These are phyloP conservation scores for Lytechinus variegatus DNA, from an alignment of 35 echinoderm and acorn worm species.

Conservation along the genomic window DNA sequence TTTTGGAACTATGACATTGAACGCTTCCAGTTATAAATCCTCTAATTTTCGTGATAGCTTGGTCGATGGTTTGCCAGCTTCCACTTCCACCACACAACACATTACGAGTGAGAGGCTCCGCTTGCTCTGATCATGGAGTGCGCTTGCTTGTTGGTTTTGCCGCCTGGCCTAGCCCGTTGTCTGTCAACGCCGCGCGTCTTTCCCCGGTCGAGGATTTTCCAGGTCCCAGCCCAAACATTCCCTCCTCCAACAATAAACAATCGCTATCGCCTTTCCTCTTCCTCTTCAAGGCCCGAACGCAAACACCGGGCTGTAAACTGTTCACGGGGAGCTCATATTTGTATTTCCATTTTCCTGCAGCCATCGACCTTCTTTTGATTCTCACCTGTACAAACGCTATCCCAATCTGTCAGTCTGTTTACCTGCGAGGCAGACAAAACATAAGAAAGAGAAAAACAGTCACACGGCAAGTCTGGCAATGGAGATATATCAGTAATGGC, in stretches of 20 bases:
- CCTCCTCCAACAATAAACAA: slow-evolving; percentile 15
- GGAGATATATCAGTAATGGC: background rate
- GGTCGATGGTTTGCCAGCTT: no score
- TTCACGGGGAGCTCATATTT: background rate
- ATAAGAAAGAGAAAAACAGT: background rate
- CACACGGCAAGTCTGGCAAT: background rate
- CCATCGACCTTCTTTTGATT: background rate
- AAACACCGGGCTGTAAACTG: slow-evolving; percentile 28
- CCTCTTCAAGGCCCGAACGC: background rate
- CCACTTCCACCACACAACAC: background rate
- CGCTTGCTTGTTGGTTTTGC: background rate
- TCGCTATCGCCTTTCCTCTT: slow-evolving; percentile 5
- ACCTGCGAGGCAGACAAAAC: background rate
- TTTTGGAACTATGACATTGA: no score
- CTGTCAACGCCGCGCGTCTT: background rate
- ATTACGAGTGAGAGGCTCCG: no score
- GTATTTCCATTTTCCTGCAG: background rate
- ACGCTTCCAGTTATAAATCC: no score
- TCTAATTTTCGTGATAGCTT: no score
- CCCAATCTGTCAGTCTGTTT: background rate
- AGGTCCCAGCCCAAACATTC: background rate
- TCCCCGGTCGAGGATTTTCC: background rate
- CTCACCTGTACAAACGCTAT: background rate
- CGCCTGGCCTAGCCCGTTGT: background rate
- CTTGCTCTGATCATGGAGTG: no score